Percentiles rank a stretch among this genome's conserved stretches.
These are phyloP conservation scores for Gadopsis marmoratus DNA, from an alignment of 2,797 vertebrate genomes.

Conservation along the genomic window DNA sequence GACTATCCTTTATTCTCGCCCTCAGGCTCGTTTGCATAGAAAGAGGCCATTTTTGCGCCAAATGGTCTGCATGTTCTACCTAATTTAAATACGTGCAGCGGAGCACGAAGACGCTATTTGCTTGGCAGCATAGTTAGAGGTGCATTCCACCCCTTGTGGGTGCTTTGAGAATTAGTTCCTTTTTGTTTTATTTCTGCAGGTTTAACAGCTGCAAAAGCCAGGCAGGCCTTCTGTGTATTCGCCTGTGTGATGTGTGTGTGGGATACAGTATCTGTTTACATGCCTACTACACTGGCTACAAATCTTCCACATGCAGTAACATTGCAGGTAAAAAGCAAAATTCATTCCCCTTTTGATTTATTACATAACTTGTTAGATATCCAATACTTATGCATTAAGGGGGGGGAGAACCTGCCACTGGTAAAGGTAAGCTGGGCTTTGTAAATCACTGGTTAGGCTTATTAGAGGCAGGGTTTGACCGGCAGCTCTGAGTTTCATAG, in stretches of 20 bases:
- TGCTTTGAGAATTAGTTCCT: too few relatives aligned
- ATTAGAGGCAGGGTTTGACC: constrained; percentile 50
- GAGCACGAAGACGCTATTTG: too few relatives aligned
- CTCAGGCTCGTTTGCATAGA: too few relatives aligned
- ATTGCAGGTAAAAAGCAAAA: constrained; percentile 7
- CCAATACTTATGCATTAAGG: constrained; percentile 18
- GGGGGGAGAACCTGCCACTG: neutral
- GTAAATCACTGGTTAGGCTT: constrained; percentile 47
- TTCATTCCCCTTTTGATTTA: constrained; percentile 30
- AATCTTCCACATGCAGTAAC: constrained; percentile 16
- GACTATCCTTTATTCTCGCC: neutral
- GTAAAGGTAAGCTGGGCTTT: constrained; percentile 33
- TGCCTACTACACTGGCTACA: neutral
- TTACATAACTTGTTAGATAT: constrained; percentile 44
- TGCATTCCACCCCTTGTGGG: too few relatives aligned
- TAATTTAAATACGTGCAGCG: too few relatives aligned
- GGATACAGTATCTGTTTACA: neutral
- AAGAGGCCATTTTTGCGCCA: too few relatives aligned
- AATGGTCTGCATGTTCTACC: too few relatives aligned
- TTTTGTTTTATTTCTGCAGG: too few relatives aligned
- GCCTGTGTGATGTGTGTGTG: neutral
- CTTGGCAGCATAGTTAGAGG: too few relatives aligned
- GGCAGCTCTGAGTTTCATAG: constrained; percentile 47
- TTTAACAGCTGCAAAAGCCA: too few relatives aligned
- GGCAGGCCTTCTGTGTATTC: too few relatives aligned